A percentile compares a stretch with the other conserved stretches of the same genome.
These are phyloP conservation scores for Epicauta chinensis DNA, from an alignment of 1,140 invertebrate species.

Conservation along the genomic window DNA sequence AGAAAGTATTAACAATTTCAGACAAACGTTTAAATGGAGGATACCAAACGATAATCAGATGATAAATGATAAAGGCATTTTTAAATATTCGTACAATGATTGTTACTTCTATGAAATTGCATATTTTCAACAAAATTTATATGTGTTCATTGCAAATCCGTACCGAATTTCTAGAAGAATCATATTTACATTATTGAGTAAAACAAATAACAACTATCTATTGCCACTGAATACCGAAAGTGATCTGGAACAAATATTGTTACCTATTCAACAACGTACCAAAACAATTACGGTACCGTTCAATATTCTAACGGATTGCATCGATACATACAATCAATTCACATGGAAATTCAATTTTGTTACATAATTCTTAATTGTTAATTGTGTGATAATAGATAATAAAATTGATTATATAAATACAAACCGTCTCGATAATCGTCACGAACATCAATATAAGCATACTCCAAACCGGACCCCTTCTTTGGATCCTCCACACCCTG, in stretches of 20 bases:
- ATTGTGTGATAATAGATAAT: background rate
- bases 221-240: background rate
- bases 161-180: too few relatives aligned
- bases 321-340: background rate
- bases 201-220: too few relatives aligned
- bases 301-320: background rate
- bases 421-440: conserved; percentile 97
- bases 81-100: too few relatives aligned
- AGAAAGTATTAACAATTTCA: background rate
- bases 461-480: conserved; percentile 96
- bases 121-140: too few relatives aligned
- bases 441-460: conserved; percentile 96
- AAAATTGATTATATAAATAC: conserved; percentile 2
- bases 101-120: conserved; percentile 2
- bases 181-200: too few relatives aligned
- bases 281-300: background rate
- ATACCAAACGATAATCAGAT: background rate
- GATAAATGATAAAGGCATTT: background rate
- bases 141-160: too few relatives aligned
- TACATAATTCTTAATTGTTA: too few relatives aligned
- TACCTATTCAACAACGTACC: background rate
- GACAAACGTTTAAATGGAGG: conserved; percentile 2
- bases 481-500: conserved; percentile 94
- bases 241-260: background rate
- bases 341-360: background rate